Percentiles rank a stretch among this genome's conserved stretches.
Conservation (phyloP, 2,797 vertebrate genomes). For the Propithecus perrieri region DNA sequence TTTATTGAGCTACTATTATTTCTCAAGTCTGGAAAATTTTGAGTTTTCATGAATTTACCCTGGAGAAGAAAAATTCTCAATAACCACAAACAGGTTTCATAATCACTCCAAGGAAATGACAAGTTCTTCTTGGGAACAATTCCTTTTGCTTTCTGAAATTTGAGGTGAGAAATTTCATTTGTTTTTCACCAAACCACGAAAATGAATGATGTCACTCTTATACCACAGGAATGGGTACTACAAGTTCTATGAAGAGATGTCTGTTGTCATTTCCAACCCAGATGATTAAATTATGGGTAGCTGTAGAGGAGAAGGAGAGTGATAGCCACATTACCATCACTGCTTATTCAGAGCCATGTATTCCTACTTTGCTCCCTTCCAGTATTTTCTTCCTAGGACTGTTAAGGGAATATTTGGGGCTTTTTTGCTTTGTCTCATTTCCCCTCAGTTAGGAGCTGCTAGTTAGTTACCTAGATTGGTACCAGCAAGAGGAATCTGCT, state of each 20-base stretch:
- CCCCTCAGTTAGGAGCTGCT: not conserved
- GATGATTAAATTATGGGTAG: not conserved
- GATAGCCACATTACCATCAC: not conserved
- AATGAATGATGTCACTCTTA: constrained; percentile 43
- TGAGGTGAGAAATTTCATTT: constrained; percentile 74
- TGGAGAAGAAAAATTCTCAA: constrained; percentile 62
- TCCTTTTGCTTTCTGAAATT: constrained; percentile 75
- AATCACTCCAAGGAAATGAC: constrained; percentile 75
- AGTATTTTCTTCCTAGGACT: constrained; percentile 44
- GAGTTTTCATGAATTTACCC: constrained; percentile 67
- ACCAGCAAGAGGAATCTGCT: not conserved
- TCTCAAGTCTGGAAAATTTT: constrained; percentile 72
- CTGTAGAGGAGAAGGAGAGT: not conserved
- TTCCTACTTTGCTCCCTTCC: not conserved
- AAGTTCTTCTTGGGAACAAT: constrained; percentile 66
- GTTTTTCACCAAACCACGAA: constrained; percentile 65
- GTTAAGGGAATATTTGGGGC: constrained; percentile 14
- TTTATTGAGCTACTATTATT: constrained; percentile 48
- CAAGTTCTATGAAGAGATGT: not conserved
- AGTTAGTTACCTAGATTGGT: not conserved
- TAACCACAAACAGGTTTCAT: constrained; percentile 76
- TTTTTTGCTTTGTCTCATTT: constrained; percentile 19
- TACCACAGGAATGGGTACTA: constrained; percentile 26
- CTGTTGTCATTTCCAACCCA: not conserved
- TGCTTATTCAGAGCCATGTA: not conserved